Conservation (phyloP, 2,797 vertebrate genomes). For the Chromis chromis region DNA sequence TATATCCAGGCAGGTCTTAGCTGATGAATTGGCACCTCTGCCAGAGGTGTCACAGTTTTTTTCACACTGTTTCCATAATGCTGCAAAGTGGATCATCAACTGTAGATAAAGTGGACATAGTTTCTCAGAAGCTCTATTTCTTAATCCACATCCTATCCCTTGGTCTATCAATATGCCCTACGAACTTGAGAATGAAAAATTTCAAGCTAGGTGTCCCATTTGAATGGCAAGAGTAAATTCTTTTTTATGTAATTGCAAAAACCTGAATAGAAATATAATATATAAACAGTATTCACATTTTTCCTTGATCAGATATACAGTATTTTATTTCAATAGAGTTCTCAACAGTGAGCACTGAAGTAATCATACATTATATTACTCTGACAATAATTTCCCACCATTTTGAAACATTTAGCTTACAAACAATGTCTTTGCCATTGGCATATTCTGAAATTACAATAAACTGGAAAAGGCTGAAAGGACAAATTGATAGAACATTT, state of each 20-base stretch:
- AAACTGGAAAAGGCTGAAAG: not conserved
- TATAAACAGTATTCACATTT: not conserved
- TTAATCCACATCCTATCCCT: not conserved
- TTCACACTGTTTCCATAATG: conserved; percentile 1
- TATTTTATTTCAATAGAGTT: no score
- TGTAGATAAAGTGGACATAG: not conserved
- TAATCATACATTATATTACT: not conserved
- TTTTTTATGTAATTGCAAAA: not conserved
- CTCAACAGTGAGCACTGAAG: not conserved
- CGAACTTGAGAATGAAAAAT: not conserved
- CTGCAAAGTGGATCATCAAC: not conserved
- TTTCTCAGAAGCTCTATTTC: not conserved
- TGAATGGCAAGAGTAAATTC: no score
- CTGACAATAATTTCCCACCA: not conserved
- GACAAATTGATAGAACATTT: not conserved
- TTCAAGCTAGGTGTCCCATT: not conserved
- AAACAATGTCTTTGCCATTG: not conserved
- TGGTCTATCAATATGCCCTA: not conserved
- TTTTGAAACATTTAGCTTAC: not conserved
- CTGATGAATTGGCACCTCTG: not conserved
- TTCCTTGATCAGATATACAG: no score
- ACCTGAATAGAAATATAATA: not conserved
- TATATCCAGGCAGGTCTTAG: conserved; percentile 3
- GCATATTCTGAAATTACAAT: not conserved
- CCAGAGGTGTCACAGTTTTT: not conserved